phyloP scores from a whole-genome alignment of 2,888 invertebrate genomes.

The Netelia inedita region DNA sequence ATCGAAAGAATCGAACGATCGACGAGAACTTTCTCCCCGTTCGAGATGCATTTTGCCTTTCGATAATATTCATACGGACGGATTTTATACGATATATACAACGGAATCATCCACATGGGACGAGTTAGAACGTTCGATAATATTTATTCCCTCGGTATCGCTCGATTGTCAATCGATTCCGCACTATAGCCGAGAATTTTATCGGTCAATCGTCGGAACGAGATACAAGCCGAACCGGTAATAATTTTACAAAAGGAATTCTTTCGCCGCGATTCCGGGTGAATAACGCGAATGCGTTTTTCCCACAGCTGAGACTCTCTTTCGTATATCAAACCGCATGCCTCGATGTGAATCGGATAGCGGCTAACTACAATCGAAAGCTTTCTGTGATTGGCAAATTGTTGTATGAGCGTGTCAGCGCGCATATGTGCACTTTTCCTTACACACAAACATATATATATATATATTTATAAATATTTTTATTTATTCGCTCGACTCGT shows the following conservation, averaged over 20 bases:
- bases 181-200: conserved; percentile 7
- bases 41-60: conserved; percentile 19
- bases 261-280: conserved; percentile 21
- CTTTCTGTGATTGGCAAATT: conserved; percentile 80
- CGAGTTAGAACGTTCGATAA: conserved; percentile 19
- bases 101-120: conserved; percentile 13
- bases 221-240: conserved; percentile 19
- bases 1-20: background rate
- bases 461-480: background rate
- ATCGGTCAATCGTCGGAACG: conserved; percentile 6
- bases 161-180: conserved; percentile 22
- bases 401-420: conserved; percentile 71
- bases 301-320: conserved; percentile 73
- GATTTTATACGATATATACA: background rate
- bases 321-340: conserved; percentile 34
- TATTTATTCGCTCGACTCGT: background rate
- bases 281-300: conserved; percentile 76
- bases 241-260: conserved; percentile 52
- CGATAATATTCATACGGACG: conserved; percentile 14
- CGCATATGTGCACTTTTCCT: conserved; percentile 56
- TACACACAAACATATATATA: background rate
- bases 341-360: conserved; percentile 77
- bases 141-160: background rate
- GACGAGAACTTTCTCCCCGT: background rate
- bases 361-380: conserved; percentile 80